Base-by-base conservation (phyloP, 2,888 invertebrate species). In the Thelaira solivaga region DNA sequence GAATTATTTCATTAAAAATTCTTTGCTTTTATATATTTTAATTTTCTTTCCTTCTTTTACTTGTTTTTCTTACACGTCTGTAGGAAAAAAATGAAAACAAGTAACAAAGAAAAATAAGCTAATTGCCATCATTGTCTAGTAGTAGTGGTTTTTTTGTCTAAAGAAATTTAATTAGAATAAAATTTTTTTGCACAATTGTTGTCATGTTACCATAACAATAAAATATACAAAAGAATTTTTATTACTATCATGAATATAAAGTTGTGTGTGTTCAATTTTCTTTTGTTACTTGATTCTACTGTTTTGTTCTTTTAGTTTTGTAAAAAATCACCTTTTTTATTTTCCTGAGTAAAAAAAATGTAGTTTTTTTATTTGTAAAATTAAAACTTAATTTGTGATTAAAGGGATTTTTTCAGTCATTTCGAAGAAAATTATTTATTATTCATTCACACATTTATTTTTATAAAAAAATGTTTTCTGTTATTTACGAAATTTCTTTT, bases 21-120 rank as follows among this genome's bases (percentile, higher is more conserved):
- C n/a, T n/a, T n/a, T 24, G 22, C 41, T 61, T 61, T 59, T 41
- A 61, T n/a, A 61, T 69, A 51, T 62, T 34, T 62, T 71, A 34
- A 71, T 45, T 53, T 47, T 22, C 29, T 47, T 57, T 34, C 24
- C n/a, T 18, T 47, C 47, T 34, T 34, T 34, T 62, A 24, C 36
- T 16, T 36, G 22, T 16, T 34, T 5, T 4, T 11, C 16, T 10
- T 5, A 22, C 22, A 13, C 24, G 24, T 22, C 10, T 24, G 24
- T 62, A 7, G 22, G 62, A 47, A 47, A 13, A 36, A 24, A 51
- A 51, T 7, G n/a, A n/a, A n/a, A n/a, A n/a, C 26, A n/a, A 11
- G 16, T n/a, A n/a, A n/a, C n/a, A n/a, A n/a, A 51, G n/a, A 51
- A 22, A 62, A 20, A 1, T 29, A 20, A 51, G 51, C 41, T 65